These are phyloP conservation scores for Drosophila longiperda DNA, from an alignment of 2,888 invertebrate genomes.

Conservation along the genomic window DNA sequence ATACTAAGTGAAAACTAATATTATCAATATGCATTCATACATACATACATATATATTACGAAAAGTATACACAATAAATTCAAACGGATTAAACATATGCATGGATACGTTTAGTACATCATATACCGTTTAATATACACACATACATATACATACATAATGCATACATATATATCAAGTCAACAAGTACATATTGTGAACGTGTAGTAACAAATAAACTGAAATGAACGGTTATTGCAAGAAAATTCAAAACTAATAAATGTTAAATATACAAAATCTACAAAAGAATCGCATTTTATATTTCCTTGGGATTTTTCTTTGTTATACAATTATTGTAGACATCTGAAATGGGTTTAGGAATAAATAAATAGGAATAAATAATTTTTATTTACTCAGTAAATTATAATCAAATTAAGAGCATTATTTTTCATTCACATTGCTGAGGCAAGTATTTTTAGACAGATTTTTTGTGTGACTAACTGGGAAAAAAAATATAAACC, in stretches of 20 bases:
- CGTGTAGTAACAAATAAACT: conserved; percentile 56
- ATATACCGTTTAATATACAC: conserved; percentile 34
- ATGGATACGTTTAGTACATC: conserved; percentile 24
- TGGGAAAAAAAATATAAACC: neutral
- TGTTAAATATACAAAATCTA: conserved; percentile 71
- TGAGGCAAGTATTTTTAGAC: neutral
- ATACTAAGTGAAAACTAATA: conserved; percentile 47
- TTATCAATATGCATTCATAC: conserved; percentile 37
- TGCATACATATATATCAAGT: conserved; percentile 59
- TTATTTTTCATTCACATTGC: neutral
- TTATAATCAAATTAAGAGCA: neutral
- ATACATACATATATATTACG: conserved; percentile 17
- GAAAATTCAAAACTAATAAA: conserved; percentile 71
- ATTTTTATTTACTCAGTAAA: neutral
- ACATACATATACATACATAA: conserved; percentile 18
- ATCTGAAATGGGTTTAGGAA: neutral
- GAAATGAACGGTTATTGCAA: conserved; percentile 54
- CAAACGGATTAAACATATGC: conserved; percentile 17
- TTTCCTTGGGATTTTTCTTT: neutral
- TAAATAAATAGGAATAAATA: too few species aligned
- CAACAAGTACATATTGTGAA: conserved; percentile 74
- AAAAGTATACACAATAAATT: conserved; percentile 30
- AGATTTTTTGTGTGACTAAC: neutral
- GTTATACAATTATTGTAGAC: neutral
- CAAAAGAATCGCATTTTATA: neutral